Percentiles rank a stretch among this genome's conserved stretches.
Evolutionary conservation across 2,113 vertebrate species (phyloP).

Genomic region (Oreochromis aureus): DNA sequence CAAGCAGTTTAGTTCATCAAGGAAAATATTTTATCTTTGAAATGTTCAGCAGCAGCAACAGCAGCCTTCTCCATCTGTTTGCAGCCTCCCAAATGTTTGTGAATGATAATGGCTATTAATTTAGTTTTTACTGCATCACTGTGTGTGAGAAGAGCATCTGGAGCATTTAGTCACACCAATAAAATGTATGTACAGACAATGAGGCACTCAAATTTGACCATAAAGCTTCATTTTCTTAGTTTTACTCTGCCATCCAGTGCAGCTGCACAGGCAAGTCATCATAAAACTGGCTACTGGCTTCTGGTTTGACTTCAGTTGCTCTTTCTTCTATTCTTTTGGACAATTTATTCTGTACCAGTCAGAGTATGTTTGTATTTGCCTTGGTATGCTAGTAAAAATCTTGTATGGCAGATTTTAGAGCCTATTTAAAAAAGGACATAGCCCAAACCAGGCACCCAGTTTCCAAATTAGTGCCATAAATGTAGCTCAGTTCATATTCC

Average conservation of each 20-base stretch:
- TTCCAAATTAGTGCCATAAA: neutral
- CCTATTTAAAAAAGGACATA: neutral
- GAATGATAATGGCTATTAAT: conserved; percentile 58
- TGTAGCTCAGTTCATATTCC: neutral
- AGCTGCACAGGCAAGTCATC: conserved; percentile 1
- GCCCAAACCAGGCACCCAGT: neutral
- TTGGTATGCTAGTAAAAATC: neutral
- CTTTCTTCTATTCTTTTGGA: neutral
- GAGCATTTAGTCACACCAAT: conserved; percentile 53
- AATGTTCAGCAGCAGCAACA: conserved; percentile 12
- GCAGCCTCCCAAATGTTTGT: conserved; percentile 51
- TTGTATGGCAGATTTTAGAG: neutral
- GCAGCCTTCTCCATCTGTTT: conserved; percentile 49
- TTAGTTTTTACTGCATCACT: conserved; percentile 44
- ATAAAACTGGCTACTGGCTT: conserved; percentile 34
- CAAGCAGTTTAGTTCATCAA: neutral
- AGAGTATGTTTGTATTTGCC: neutral
- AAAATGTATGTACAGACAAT: conserved; percentile 53
- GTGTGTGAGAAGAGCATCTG: conserved; percentile 55
- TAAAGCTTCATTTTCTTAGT: conserved; percentile 45
- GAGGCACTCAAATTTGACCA: conserved; percentile 47
- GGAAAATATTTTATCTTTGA: conserved; percentile 14
- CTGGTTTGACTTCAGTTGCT: neutral
- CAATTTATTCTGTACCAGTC: neutral
- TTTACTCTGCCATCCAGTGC: conserved; percentile 14